Base-by-base conservation (phyloP, 2,888 invertebrate species). In the Theretra japonica region DNA sequence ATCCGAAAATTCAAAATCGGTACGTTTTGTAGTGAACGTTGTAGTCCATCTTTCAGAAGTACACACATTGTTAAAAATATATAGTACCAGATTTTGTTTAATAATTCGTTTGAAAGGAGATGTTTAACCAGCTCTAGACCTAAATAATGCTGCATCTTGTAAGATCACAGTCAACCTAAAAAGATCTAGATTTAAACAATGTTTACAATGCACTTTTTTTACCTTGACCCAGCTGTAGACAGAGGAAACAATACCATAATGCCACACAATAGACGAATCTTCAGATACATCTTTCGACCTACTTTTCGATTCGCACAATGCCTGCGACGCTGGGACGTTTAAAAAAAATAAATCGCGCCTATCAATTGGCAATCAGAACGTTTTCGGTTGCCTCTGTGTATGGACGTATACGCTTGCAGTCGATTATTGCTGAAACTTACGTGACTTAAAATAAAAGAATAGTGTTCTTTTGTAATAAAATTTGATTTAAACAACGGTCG, bases 241-340 rank as follows among this genome's bases (percentile, higher is more conserved):
- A 69, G 53, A 69, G n/a, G 68, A 53, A 56, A 50, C 28, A 23
- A 28, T 53, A n/a, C 53, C 53, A 50, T 69, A 30, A 25, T n/a
- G 53, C 19, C 53, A 53, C 53, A 69, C 68, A 69, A 57, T 56
- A 65, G 60, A 33, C 56, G 86, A 88, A 91, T 92, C 92, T 88
- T 76, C 73, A 78, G 88, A 92, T 85, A 80, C 82, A 82, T 89
- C 91, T 80, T 80, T 82, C 91, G 91, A 93, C 94, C 88, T 75
- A 93, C 87, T 88, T 93, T 83, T 79, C 77, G 80, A 81, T 82
- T 81, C 82, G 79, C 89, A 89, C 91, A 90, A 90, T 90, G 80
- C 83, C 50, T 33, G 62, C 65, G 62, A 58, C 65, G 72, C 70
- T 78, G 80, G 82, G 75, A 75, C 76, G 74, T 73, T 73, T 83